Base-by-base conservation (phyloP, 2,113 vertebrate species). In the Grammomys dolichurus region DNA sequence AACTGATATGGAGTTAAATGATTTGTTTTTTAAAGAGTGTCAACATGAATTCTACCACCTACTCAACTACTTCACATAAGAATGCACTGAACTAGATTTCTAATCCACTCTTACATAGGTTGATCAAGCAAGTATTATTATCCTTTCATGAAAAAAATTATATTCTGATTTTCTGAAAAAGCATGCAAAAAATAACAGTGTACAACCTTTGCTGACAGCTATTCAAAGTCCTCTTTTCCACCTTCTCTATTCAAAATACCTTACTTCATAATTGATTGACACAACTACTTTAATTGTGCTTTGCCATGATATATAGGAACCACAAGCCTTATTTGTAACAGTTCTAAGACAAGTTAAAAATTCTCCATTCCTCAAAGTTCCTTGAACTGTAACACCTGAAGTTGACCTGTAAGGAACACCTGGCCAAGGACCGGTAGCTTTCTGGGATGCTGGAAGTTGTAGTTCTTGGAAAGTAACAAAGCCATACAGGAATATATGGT, bases 1-100 rank as follows among this genome's bases (percentile, higher is more conserved):
- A 98, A 87, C 86, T 92, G 63, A 93, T 54, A 48, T 84, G 95
- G 89, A 95, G 56, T 40, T 95, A 46, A 97, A 93, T 78, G 96
- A 91, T 95, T 95, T 72, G 12, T 87, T 97, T 26, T 26, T 48
- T 33, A 33, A 85, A 24, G 60, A 65, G 9, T 67, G 46, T 94
- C 96, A 84, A 43, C 63, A 95, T 93, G 91, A 96, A 97, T 95
- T 97, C 94, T 81, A 84, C 78, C 89, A 92, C 73, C 95, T 51
- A 69, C 67, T 69, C 13, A 69, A 69, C 43, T 97, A 93, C 93
- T 80, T 96, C 95, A 97, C 97, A 93, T 86, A 58, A 89, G 75
- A 95, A 90, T 81, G 95, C 67, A 96, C 48, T 95, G 81, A 97
- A 94, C 9, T 93, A 58, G 46, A 82, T 97, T 94, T 94, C 72